Evolutionary conservation across 1,140 invertebrate genomes (phyloP).

Genomic region (Diplogasteroides magnus): DNA sequence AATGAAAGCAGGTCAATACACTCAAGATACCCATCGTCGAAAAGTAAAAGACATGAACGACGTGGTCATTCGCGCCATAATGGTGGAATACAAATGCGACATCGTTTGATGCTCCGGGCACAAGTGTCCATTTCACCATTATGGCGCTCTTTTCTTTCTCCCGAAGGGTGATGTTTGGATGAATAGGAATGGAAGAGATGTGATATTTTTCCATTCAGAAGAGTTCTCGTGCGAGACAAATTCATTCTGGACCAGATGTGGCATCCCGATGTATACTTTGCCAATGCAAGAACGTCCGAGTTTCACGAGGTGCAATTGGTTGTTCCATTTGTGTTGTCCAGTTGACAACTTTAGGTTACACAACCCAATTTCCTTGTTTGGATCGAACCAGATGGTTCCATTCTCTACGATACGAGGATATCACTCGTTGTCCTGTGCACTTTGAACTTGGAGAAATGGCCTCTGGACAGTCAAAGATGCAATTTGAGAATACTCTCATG

Average conservation of each 20-base stretch:
- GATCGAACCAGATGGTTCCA: constrained; percentile 54
- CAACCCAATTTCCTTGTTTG: constrained; percentile 54
- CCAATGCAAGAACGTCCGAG: constrained; percentile 51
- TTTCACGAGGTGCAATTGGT: constrained; percentile 39
- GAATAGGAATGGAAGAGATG: too few species aligned
- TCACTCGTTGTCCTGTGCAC: constrained; percentile 65
- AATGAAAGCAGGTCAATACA: constrained; percentile 52
- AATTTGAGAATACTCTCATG: constrained; percentile 65
- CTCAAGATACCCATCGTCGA: too few species aligned
- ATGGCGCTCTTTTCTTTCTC: too few species aligned
- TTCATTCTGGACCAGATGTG: constrained; percentile 60
- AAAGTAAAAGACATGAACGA: neutral
- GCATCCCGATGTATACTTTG: constrained; percentile 55
- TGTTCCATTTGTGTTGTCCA: neutral
- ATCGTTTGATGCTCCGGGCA: too few species aligned
- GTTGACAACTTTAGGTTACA: constrained; percentile 34
- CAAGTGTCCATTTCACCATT: too few species aligned
- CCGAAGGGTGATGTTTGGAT: too few species aligned
- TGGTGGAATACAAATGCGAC: too few species aligned
- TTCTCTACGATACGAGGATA: constrained; percentile 56
- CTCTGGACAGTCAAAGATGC: constrained; percentile 63
- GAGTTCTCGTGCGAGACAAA: constrained; percentile 63
- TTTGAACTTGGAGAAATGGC: constrained; percentile 65
- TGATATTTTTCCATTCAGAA: constrained; percentile 59
- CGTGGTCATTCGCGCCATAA: too few species aligned